Evolutionary conservation across 2,888 invertebrate species (phyloP), one percentile per base, ranked within the genome.

Genomic region (Aricia artaxerxes): DNA sequence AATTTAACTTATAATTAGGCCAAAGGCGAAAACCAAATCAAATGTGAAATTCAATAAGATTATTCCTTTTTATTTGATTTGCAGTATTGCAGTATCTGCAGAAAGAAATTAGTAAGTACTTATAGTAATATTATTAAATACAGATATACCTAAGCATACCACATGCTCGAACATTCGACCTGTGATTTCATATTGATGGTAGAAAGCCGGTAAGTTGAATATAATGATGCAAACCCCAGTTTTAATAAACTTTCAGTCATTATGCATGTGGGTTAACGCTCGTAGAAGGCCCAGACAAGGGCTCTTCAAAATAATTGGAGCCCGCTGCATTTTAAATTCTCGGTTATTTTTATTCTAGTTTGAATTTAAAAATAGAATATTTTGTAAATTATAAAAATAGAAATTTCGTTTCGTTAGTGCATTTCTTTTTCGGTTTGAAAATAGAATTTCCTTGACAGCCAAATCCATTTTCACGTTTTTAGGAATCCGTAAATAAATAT

Each of bases 231-330:
- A 13, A 64, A 64, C 35, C 35, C 69, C 69, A 35, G 69, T 38
- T 69, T 69, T 69, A 69, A 35, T 35, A 69, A 38, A 69, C 69
- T 69, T 69, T 69, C 69, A 69, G 69, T 69, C 69, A 69, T 69
- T 69, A 69, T 53, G 76, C 76, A 76, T 76, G 76, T 76, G 35
- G 57, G 76, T 53, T 76, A 57, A 75, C 49, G 44, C 4, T 69
- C 69, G 69, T 69, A 69, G 35, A 2, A 13, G 69, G 35, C 57
- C 57, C 69, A 69, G 69, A 38, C 38, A 16, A 69, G 35, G 35
- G 69, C 35, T 69, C 35, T 69, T 69, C 69, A 69, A 38, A 69
- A 69, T 69, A 69, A 69, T 69, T 69, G 69, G 69, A 69, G 69
- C 69, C 35, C 35, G 16, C 35, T 69, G 69, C 69, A 69, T 35